Conservation (phyloP, 1,140 invertebrate genomes). For the Trinorchestia longiramus region DNA sequence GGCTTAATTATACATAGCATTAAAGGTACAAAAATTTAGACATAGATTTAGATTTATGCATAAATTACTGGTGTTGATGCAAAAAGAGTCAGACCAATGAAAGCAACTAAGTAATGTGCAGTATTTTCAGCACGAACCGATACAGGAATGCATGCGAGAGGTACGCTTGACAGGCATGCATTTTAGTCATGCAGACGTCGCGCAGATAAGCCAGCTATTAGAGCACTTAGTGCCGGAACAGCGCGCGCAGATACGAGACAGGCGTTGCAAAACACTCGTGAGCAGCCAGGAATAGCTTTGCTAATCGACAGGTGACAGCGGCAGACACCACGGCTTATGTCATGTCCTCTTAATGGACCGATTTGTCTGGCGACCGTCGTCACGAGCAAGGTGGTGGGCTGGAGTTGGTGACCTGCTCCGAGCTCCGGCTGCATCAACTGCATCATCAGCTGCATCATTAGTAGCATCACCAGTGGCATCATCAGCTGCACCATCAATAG, state of each 20-base stretch:
- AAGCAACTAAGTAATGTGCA: background rate
- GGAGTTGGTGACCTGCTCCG: too few relatives aligned
- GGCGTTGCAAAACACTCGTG: background rate
- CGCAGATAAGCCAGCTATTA: conserved; percentile 14
- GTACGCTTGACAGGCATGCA: background rate
- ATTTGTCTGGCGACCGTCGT: too few relatives aligned
- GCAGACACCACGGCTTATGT: background rate
- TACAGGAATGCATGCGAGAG: background rate
- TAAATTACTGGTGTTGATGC: too few relatives aligned
- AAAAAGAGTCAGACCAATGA: background rate
- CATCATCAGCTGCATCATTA: too few relatives aligned
- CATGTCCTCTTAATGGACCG: background rate
- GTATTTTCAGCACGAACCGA: background rate
- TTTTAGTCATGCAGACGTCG: background rate
- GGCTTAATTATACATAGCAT: background rate
- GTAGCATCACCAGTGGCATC: too few relatives aligned
- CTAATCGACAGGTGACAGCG: background rate
- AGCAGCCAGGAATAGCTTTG: background rate
- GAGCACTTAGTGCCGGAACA: conserved; percentile 12
- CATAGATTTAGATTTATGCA: too few relatives aligned
- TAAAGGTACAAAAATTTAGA: background rate
- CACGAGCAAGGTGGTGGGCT: too few relatives aligned
- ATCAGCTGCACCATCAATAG: too few relatives aligned
- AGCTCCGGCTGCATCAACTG: too few relatives aligned
- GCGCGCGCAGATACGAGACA: background rate